Base-by-base conservation (phyloP, 2,113 vertebrate genomes). In the Acrocephalus kingi region DNA sequence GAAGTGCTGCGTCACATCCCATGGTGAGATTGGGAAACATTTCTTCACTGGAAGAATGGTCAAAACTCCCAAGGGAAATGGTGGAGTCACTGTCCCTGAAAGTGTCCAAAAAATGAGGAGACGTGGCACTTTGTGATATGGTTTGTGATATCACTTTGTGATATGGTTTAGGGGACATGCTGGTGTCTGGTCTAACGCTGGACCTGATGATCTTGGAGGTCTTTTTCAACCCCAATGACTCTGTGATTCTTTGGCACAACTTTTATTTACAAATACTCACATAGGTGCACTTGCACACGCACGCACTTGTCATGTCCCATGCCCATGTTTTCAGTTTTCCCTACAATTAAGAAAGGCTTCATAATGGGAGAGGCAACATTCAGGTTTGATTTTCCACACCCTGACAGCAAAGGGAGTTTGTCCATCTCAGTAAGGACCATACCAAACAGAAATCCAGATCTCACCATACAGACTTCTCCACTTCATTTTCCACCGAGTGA, bases 281-380 rank as follows among this genome's bases (percentile, higher is more conserved):
- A 3, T 11, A 4, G 8, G 8, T 23, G 30, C 24, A n/a, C 41
- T 41, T 52, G 35, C 35, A 58, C 35, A 31, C 33, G 13, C 28
- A 27, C 0, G 0, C 1, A 4, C 21, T 11, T 8, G 1, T 54
- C 30, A 3, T 1, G 9, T 31, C 59, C 28, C 43, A 33, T 22
- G 33, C 5, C 22, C 9, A 0, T 27, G 31, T 41, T 48, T 62
- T 16, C 48, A 51, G 51, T 31, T 88, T 33, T 74, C 68, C 33
- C 46, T 24, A 31, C 19, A 7, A 51, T n/a, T 39, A 85, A 30
- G 20, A 21, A 73, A 61, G 8, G 22, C 39, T 46, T 27, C 3
- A 3, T 21, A 31, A 28, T 0, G 1, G 31, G 6, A 94, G 22
- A 5, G 2, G 31, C n/a, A 84, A 43, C 7, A 46, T 27, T 49